A percentile compares a stretch with the other conserved stretches of the same genome.
These are phyloP conservation scores for Myotis yumanensis DNA, from an alignment of 2,113 vertebrate species.

Conservation along the genomic window DNA sequence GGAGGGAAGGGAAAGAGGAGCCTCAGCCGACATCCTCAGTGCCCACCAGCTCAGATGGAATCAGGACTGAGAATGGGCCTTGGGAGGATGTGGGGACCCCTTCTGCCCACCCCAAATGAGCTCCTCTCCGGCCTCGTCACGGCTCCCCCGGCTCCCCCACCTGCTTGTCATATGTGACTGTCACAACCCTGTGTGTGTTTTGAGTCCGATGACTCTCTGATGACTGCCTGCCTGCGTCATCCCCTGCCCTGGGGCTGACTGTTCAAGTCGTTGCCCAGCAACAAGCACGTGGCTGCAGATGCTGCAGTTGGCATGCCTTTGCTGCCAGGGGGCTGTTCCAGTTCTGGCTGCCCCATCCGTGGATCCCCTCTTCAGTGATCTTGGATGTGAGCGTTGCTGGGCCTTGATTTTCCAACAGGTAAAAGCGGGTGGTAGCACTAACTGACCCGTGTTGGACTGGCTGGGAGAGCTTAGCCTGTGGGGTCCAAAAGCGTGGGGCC, in stretches of 20 bases:
- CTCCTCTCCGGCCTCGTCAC: not conserved
- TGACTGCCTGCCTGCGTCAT: not conserved
- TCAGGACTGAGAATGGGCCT: not conserved
- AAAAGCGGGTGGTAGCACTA: not conserved
- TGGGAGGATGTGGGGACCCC: accelerated
- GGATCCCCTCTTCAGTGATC: accelerated
- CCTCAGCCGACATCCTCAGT: not conserved
- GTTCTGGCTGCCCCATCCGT: accelerated
- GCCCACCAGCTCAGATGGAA: not conserved
- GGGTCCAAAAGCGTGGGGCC: not conserved
- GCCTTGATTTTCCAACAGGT: not conserved
- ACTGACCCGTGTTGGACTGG: accelerated
- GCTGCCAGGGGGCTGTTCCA: not conserved
- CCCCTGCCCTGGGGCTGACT: not conserved
- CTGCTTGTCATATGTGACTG: not conserved
- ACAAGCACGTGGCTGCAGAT: not conserved
- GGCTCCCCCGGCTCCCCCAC: not conserved
- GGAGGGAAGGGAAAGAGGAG: not conserved
- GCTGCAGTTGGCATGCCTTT: not conserved
- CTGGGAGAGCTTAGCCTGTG: not conserved
- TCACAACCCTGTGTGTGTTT: not conserved
- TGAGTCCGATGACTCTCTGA: not conserved
- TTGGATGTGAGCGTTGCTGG: accelerated
- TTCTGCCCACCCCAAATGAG: not conserved
- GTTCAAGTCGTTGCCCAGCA: not conserved